Base-by-base conservation (phyloP, 2,888 invertebrate genomes). In the Ophioninae sp. region DNA sequence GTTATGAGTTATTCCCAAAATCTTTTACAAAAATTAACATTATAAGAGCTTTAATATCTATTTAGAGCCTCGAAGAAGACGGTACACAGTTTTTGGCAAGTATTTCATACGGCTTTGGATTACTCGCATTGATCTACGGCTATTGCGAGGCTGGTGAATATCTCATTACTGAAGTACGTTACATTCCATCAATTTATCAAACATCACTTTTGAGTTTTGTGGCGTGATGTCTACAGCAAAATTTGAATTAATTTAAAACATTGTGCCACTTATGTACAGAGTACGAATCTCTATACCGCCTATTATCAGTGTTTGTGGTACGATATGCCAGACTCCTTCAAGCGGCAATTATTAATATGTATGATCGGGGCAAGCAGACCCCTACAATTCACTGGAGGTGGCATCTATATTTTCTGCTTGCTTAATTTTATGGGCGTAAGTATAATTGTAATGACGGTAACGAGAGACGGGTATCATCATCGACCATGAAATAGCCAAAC, bases 301-400 rank as follows among this genome's bases (percentile, higher is more conserved):
- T 88, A 95, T 84, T 95, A 94, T 87, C 93, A 93, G n/a, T n/a
- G n/a, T n/a, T n/a, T n/a, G n/a, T n/a, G n/a, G n/a, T n/a, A n/a
- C n/a, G n/a, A n/a, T n/a, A 94, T 95, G 87, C 90, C 93, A 74
- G 86, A 86, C 0, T 88, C 88, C 77, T 94, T 94, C 87, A 92
- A 92, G 13, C 92, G 92, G 17, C 90, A 90, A 6, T 87, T 95
- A 23, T 89, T 94, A 79, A 93, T 95, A 64, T 93, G 94, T 5
- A 93, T 95, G 92, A 93, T 94, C 86, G 92, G 94, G 0, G 93
- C 94, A 88, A 94, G 94, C 87, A 92, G 91, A 5, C 93, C 94
- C 0, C 93, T 94, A 7, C 90, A 93, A 3, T 94, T 95, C 83
- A 93, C 92, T 78, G 95, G 94, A 8, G 95, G 94, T 6, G 94